Evolutionary conservation across 1,140 invertebrate genomes (phyloP), one percentile per base, ranked within the genome.

Genomic region (Heterodera carotae): DNA sequence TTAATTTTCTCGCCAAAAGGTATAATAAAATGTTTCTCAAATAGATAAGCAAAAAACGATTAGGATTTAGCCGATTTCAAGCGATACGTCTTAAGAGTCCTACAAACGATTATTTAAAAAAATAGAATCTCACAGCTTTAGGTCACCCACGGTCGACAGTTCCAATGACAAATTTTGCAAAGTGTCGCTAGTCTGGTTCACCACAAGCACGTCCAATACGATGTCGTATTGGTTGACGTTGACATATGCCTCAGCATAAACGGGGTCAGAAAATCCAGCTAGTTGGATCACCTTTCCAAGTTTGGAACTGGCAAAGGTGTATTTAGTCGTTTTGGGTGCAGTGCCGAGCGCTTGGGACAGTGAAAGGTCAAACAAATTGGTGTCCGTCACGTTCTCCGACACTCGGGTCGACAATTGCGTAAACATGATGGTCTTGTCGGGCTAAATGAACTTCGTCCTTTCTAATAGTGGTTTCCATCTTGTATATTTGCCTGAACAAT

Each of bases 221-320:
- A 98, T 97, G 85, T 97, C 95, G 88, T 98, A 99, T 89, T 99
- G 96, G 89, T 99, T 99, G 69, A 99, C 96, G 88, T 99, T 93
- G 0, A 99, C 96, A 87, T 99, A 96, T 29, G 97, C 96, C 90
- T 99, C 97, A 15, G 96, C 93, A 89, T 99, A 99, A 59, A 99
- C 95, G 36, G 97, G 96, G 90, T 99, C 97, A 0, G 95, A 97
- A 89, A 98, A 98, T 27, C 97, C 97, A n/a, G 97, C 98, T 77
- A 99, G 90, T 88, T 99, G 97, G n/a, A 94, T 96, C 72, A 91
- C 90, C 90, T 97, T 92, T 83, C 90, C 91, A 4, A 92, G 87
- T 83, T 91, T 91, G 22, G 91, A 91, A 36, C 90, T 88, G n/a
- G 89, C 89, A n/a, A 90, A 85, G 85, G 93, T 88, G 80, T 90